Base-by-base conservation (phyloP, 1,140 invertebrate species). In the Drosophila takahashii region DNA sequence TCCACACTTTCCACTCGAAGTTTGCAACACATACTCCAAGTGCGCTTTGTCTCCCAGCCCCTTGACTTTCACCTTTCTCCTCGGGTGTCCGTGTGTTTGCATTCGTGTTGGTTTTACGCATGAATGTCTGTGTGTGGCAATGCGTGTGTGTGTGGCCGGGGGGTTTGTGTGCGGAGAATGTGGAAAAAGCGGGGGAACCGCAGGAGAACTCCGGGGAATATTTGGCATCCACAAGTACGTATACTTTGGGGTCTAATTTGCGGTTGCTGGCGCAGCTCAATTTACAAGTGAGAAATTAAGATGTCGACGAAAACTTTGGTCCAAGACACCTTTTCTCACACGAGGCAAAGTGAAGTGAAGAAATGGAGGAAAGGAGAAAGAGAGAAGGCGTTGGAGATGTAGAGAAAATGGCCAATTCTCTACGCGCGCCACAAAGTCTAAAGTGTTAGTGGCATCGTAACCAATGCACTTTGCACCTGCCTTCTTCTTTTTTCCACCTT, bases 221-320 rank as follows among this genome's bases (percentile, higher is more conserved):
- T 85, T 79, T 78, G 83, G 83, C 75, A 86, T 86, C 81, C 81
- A 81, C 81, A 86, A 86, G 83, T 87, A 81, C 81, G 78, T 81
- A 86, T 87, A 81, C 83, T 86, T 86, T 87, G 81, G 83, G 81
- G 81, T 86, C 81, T 87, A 86, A 86, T 86, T 86, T 86, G 81
- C 75, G 81, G 81, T 87, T 78, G 83, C 81, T 87, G 81, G 75
- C 81, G 83, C 81, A 86, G 83, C 81, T 86, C 83, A 86, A 86
- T 86, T 86, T 86, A 86, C 83, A 87, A 86, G 81, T 87, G 83
- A 87, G 81, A 87, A 86, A 86, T 86, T 86, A 86, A 86, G 83
- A 86, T 86, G 81, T 86, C 79, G 81, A 76, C 78, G 77, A 78
- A 85, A 86, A 66, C 85, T 86, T 86, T 59, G 61, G 36, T 51